phyloP scores from a whole-genome alignment of 2,113 vertebrate genomes.

The Cardinalis cardinalis region DNA sequence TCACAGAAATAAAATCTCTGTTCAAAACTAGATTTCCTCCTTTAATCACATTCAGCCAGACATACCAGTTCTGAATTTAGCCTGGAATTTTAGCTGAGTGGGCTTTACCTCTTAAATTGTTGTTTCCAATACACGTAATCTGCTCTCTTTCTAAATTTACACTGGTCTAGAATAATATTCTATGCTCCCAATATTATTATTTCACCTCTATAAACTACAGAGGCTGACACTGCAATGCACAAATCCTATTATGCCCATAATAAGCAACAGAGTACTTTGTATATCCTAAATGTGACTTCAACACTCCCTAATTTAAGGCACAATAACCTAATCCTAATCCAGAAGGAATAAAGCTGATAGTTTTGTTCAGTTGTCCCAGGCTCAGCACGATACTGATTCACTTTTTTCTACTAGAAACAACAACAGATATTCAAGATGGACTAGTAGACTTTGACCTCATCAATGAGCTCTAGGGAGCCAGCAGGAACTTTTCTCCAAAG shows the following conservation, averaged over 20 bases:
- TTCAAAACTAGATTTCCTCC: conserved; percentile 18
- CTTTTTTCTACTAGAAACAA: neutral
- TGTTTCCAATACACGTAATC: neutral
- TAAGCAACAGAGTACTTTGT: neutral
- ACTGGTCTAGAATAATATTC: neutral
- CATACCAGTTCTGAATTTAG: neutral
- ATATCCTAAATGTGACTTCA: neutral
- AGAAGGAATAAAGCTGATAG: neutral
- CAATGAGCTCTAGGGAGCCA: neutral
- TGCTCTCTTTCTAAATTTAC: neutral
- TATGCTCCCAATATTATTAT: neutral
- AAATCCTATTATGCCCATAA: neutral
- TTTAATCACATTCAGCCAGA: conserved; percentile 8
- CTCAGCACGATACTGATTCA: neutral
- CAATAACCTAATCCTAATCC: neutral
- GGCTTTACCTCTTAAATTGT: neutral
- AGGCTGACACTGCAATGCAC: neutral
- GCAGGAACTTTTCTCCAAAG: neutral
- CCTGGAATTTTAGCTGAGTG: neutral
- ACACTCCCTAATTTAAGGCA: neutral
- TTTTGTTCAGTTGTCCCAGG: neutral
- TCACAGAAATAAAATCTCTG: conserved; percentile 8
- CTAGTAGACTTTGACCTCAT: neutral
- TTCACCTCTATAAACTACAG: neutral
- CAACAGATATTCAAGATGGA: neutral